Base-by-base conservation (phyloP, 1,140 invertebrate species). In the Mercenaria mercenaria region DNA sequence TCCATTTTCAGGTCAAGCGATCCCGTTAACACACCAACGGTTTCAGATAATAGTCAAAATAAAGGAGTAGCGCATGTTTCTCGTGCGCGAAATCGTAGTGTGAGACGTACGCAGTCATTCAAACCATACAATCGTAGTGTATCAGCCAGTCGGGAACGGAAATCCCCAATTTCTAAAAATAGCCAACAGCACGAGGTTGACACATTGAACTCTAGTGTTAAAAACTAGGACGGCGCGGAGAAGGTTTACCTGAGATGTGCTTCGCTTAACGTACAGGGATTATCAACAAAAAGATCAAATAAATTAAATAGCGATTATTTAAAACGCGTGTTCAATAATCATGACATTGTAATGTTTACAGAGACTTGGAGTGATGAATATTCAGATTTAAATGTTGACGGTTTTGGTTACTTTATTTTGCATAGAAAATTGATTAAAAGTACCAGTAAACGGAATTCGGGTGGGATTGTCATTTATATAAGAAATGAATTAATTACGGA, bases 141-240 rank as follows among this genome's bases (percentile, higher is more conserved):
- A 37, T 34, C 64, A n/a, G 64, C 6, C 20, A 34, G 64, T 29
- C 18, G 37, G 26, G 37, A 69, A 34, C 29, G 64, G 64, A 69
- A 69, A 34, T 69, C 37, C 64, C 64, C 64, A 69, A 26, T 69
- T 69, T n/a, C 64, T 69, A 69, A 69, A 69, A 69, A 69, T 69
- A 47, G 43, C 6, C 6, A 8, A 8, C 43, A 47, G 43, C 43
- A 47, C 43, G 43, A 59, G 52, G 23, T 18, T 59, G 52, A 59
- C 15, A 10, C 52, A n/a, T 59, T 59, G 23, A 59, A 59, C 52
- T 59, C 43, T 15, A 47, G 15, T 47, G 43, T 59, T 23, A 4
- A 23, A 3, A 23, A 18, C 52, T 10, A 23, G 52, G 15, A 64
- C 59, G 29, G 26, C 20, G 6, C 4, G 59, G 59, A 64, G 59